A percentile compares a stretch with the other conserved stretches of the same genome.
These are phyloP conservation scores for Hypanus sabinus DNA, from an alignment of 2,113 vertebrate genomes.

Conservation along the genomic window DNA sequence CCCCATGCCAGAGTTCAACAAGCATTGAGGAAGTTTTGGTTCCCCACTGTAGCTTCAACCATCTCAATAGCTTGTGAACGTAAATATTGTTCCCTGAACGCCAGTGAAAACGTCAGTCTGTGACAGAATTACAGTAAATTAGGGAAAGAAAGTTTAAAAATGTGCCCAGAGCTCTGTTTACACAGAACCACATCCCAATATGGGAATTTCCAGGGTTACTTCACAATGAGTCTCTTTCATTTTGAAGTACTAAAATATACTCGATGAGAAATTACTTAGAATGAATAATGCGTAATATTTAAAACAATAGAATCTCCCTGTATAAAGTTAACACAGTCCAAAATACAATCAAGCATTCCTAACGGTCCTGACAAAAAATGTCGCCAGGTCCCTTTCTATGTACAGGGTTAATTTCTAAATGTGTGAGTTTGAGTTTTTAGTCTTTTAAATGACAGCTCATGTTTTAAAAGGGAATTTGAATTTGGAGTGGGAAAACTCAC, in stretches of 20 bases:
- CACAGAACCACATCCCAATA: too few species aligned
- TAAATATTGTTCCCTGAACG: neutral
- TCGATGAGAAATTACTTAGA: neutral
- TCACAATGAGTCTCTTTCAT: neutral
- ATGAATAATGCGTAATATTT: neutral
- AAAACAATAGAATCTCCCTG: neutral
- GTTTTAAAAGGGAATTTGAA: neutral
- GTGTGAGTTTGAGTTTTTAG: neutral
- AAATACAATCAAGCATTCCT: neutral
- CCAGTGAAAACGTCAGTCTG: neutral
- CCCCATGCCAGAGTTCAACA: neutral
- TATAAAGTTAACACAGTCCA: neutral
- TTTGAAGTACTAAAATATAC: neutral
- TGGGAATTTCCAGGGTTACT: neutral
- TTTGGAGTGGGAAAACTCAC: too few species aligned
- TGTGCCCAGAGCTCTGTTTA: neutral
- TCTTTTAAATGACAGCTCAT: too few species aligned
- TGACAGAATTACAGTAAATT: neutral
- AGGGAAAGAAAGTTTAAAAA: neutral
- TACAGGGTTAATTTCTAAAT: neutral
- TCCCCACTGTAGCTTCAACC: neutral
- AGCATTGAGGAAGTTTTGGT: neutral
- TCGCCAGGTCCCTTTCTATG: neutral
- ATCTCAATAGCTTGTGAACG: neutral
- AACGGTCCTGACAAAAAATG: neutral